Evolutionary conservation across 2,113 vertebrate species (phyloP), one percentile per base, ranked within the genome.

Genomic region (Oplegnathus fasciatus): DNA sequence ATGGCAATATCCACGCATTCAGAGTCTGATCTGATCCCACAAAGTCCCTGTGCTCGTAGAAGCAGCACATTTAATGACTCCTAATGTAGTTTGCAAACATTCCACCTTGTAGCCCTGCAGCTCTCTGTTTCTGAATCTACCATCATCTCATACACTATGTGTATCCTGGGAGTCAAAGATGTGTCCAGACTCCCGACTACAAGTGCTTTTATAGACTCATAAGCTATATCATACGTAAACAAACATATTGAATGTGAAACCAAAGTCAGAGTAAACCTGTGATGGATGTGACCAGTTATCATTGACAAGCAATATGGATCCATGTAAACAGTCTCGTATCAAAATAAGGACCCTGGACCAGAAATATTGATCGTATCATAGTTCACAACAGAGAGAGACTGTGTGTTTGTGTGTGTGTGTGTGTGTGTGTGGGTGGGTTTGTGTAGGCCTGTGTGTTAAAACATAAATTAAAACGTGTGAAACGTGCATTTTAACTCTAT

Each of bases 121-220:
- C 74, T 88, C 61, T 77, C 70, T 67, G 50, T 90, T 75, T 91
- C 78, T 81, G 72, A 89, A 37, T 61, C 76, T 20, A 82, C n/a
- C 68, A 74, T 82, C 66, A 86, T 88, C 76, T 84, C 85, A 88
- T 87, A 89, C 77, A 86, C 86, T 81, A 6, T 90, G 86, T 86
- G 77, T 88, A 87, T 78, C 68, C 58, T 37, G 50, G 88, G 88
- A 88, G 76, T 86, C 66, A 81, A n/a, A 74, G 46, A 76, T 22
- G 80, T 83, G 80, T 48, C 60, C 87, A 71, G 79, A 88, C 81
- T 82, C 85, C 75, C 3, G 34, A 28, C 54, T 24, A 82, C 69
- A 92, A 91, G 90, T 93, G 92, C 87, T 92, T 93, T 92, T 81
- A 88, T 72, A 88, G 90, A 85, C 80, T 90, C 82, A 75, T 75